Evolutionary conservation across 2,113 vertebrate genomes (phyloP).

Genomic region (Lamprotornis superbus): DNA sequence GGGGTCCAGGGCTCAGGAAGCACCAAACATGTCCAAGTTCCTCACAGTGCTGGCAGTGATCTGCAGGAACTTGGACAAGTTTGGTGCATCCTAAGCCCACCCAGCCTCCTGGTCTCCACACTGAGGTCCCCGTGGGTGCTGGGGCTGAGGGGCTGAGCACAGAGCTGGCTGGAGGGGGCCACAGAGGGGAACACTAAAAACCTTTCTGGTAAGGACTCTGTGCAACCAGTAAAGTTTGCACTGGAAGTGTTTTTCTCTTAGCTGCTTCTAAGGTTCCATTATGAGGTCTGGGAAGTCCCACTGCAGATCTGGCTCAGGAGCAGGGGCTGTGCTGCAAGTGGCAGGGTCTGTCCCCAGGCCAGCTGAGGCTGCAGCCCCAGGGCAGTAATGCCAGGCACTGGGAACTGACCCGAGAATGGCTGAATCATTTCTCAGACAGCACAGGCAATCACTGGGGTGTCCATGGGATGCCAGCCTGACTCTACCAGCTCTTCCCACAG

Average conservation of each 20-base stretch:
- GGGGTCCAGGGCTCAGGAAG: background rate
- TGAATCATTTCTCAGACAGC: background rate
- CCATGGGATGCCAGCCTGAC: rapidly evolving
- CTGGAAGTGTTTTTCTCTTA: background rate
- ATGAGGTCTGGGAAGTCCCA: rapidly evolving
- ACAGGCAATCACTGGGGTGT: rapidly evolving
- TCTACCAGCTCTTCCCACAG: background rate
- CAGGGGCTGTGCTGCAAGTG: background rate
- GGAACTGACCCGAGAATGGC: background rate
- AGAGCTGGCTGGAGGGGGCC: background rate
- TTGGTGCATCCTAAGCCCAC: background rate
- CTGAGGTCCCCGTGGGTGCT: rapidly evolving
- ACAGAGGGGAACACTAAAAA: background rate
- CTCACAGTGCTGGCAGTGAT: background rate
- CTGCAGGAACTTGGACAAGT: background rate
- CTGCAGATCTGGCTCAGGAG: background rate
- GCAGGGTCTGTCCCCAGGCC: background rate
- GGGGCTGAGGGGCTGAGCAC: background rate
- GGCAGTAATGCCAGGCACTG: background rate
- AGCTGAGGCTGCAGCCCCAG: background rate
- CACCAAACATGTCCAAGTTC: background rate
- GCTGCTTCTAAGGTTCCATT: background rate
- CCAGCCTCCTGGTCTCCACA: background rate
- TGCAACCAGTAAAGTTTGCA: background rate
- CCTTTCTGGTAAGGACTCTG: background rate